Base-by-base conservation (phyloP, 2,888 invertebrate species). In the Platycheirus rosarum region DNA sequence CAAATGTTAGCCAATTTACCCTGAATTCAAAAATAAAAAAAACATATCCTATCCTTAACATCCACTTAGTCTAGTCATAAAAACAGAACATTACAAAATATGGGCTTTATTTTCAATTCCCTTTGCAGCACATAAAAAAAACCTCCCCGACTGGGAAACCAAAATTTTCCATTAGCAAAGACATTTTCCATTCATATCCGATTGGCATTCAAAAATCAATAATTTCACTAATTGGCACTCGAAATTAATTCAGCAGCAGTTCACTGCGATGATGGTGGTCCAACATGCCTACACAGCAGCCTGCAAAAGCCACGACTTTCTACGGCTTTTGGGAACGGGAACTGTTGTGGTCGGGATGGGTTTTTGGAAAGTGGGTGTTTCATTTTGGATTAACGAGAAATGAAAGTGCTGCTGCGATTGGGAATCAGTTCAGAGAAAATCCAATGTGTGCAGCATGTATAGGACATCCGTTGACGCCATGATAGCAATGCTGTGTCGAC, bases 151-250 rank as follows among this genome's bases (percentile, higher is more conserved):
- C n/a, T n/a, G 7, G 42, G 8, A 32, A 44, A 57, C 57, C 44
- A 32, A 63, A 51, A 40, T 42, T 55, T 40, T 18, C 71, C 66
- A 80, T 82, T 82, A 76, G 80, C 55, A 53, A 62, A n/a, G 32
- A 40, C 23, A 49, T 46, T 76, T 70, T 65, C 44, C 46, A 70
- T 65, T 65, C 44, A 69, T 75, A 60, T 51, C 49, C 63, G 55
- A 63, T 57, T 74, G 40, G 29, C 49, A 57, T 70, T 65, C 63
- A 46, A 26, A 82, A 76, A 76, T 76, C 76, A 68, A 76, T 76
- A 76, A 70, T 76, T 76, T 44, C 66, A 82, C 80, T 82, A 76
- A 82, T 82, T 82, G 76, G 53, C 66, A 46, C 40, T 62, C 79
- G 69, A 69, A 65, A 55, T 49, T 55, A 70, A 70, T 71, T 18